phyloP scores from a whole-genome alignment of 2,888 invertebrate genomes.

The Ormyrus nitidulus region DNA sequence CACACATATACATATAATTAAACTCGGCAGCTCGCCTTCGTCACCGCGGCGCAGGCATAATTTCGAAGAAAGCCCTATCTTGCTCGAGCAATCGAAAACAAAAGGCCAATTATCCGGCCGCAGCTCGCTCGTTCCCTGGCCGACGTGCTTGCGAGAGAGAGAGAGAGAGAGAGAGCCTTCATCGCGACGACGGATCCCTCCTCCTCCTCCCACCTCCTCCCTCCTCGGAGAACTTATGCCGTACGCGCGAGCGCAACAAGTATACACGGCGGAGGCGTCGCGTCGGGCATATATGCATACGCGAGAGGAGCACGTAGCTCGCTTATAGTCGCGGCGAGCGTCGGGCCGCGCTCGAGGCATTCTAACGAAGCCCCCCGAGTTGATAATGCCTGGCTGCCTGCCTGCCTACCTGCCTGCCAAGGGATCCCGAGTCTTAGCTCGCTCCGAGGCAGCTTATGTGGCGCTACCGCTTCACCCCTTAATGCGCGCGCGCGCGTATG shows the following conservation, averaged over 20 bases:
- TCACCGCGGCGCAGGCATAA: neutral
- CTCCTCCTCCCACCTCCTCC: neutral
- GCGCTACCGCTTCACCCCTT: neutral
- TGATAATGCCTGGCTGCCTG: constrained; percentile 55
- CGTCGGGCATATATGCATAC: constrained; percentile 33
- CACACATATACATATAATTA: neutral
- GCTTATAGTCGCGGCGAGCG: constrained; percentile 54
- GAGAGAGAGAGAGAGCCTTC: neutral
- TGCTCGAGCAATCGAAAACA: constrained; percentile 37
- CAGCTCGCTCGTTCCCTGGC: neutral
- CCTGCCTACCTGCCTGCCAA: neutral
- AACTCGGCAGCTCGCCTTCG: neutral
- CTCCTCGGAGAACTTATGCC: neutral
- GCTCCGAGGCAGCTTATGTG: neutral
- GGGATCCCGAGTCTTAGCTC: neutral
- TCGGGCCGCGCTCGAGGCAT: constrained; percentile 55
- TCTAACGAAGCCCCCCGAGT: constrained; percentile 56
- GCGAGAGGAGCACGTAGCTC: constrained; percentile 55
- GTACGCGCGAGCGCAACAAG: neutral
- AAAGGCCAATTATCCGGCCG: constrained; percentile 48
- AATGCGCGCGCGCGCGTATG: neutral
- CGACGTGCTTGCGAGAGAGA: too few species aligned
- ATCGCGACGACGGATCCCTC: constrained; percentile 1
- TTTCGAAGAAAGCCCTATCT: constrained; percentile 40
- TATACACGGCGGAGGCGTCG: constrained; percentile 1